Percentiles rank a stretch among this genome's conserved stretches.
phyloP scores from a whole-genome alignment of 1,140 invertebrate genomes.

The Planococcus citri region DNA sequence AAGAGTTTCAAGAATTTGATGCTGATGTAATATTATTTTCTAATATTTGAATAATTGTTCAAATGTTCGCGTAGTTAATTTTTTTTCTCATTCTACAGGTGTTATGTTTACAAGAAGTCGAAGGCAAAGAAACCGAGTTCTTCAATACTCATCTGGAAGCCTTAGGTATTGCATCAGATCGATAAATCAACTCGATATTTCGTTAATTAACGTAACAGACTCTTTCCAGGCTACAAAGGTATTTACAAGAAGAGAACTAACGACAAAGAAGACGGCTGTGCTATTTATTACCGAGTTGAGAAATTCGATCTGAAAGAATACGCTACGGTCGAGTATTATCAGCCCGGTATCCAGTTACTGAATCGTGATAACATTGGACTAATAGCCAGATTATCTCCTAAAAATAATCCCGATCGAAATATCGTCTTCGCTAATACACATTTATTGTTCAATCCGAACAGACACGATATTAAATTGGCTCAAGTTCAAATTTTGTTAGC shows the following conservation, averaged over 20 bases:
- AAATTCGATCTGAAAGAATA: constrained; percentile 49
- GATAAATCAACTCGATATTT: constrained; percentile 33
- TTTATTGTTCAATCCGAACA: constrained; percentile 78
- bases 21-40: constrained; percentile 53
- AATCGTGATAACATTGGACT: constrained; percentile 80
- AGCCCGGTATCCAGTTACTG: constrained; percentile 39
- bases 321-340: constrained; percentile 45
- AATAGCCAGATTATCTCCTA: constrained; percentile 55
- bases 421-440: constrained; percentile 83
- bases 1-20: constrained; percentile 53
- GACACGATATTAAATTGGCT: constrained; percentile 76
- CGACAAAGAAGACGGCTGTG: constrained; percentile 62
- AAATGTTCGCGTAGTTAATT: constrained; percentile 21
- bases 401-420: constrained; percentile 35
- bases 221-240: constrained; percentile 32
- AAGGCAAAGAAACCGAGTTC: constrained; percentile 53
- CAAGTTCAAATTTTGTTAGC: constrained; percentile 67
- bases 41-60: constrained; percentile 19
- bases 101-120: constrained; percentile 75
- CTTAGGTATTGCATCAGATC: constrained; percentile 35
- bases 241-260: constrained; percentile 39
- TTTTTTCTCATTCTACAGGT: constrained; percentile 41
- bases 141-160: constrained; percentile 41
- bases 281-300: constrained; percentile 57
- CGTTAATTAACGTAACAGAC: neutral